Evolutionary conservation across 2,888 invertebrate genomes (phyloP).

Genomic region (Sphinx pinastri): DNA sequence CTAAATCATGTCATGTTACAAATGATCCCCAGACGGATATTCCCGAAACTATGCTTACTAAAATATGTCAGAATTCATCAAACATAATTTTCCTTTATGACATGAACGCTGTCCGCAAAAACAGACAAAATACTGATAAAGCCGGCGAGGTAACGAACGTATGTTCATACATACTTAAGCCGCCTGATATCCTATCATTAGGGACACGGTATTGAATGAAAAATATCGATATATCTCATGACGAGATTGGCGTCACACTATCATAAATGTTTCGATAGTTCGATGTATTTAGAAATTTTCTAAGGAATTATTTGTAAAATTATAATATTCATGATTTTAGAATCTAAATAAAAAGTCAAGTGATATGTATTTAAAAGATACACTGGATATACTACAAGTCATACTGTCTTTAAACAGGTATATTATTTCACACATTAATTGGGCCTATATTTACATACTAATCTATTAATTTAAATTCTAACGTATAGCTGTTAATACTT

Average conservation of each 20-base stretch:
- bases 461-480: too few species aligned
- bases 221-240: neutral
- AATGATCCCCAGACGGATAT: conserved; percentile 9
- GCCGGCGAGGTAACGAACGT: neutral
- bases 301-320: too few species aligned
- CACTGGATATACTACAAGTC: too few species aligned
- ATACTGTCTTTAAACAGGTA: too few species aligned
- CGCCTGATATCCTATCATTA: conserved; percentile 26
- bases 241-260: neutral
- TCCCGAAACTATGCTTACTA: conserved; percentile 9
- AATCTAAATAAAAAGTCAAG: too few species aligned
- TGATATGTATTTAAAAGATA: too few species aligned
- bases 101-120: conserved; percentile 13
- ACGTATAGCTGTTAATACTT: too few species aligned
- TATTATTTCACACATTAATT: too few species aligned
- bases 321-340: too few species aligned
- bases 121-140: conserved; percentile 8
- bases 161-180: conserved; percentile 15
- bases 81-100: conserved; percentile 23
- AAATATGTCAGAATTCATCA: conserved; percentile 17
- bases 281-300: too few species aligned
- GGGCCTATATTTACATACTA: too few species aligned
- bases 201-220: neutral
- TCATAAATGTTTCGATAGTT: too few species aligned
- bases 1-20: conserved; percentile 10